Percentiles rank a stretch among this genome's conserved stretches.
These are phyloP conservation scores for Cottoperca gobio DNA, from an alignment of 2,797 vertebrate species.

Conservation along the genomic window DNA sequence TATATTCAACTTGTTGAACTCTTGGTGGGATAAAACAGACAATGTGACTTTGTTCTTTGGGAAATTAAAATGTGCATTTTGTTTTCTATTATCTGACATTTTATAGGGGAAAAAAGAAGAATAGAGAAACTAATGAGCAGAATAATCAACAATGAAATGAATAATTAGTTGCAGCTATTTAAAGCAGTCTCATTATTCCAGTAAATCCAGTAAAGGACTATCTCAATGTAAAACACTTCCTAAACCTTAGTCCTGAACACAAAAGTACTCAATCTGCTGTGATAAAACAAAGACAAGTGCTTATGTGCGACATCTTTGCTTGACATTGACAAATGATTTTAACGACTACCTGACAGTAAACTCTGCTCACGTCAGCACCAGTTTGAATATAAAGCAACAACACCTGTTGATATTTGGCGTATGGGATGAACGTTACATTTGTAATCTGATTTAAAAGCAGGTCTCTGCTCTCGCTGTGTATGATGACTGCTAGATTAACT, in stretches of 20 bases:
- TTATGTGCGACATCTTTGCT: no score
- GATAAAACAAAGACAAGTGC: not conserved
- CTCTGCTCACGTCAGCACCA: no score
- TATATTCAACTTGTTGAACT: not conserved
- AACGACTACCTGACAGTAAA: no score
- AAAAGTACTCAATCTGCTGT: not conserved
- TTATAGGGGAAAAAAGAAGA: not conserved
- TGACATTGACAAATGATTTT: no score
- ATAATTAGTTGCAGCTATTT: no score
- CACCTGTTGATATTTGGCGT: slow-evolving; percentile 15
- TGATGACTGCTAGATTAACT: slow-evolving; percentile 66
- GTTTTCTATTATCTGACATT: not conserved
- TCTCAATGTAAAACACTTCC: not conserved
- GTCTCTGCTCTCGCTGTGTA: slow-evolving; percentile 31
- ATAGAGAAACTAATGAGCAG: not conserved
- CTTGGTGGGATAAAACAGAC: not conserved
- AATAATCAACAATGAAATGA: not conserved
- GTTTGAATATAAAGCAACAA: not conserved
- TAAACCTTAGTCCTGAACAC: not conserved
- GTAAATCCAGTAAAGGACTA: not conserved
- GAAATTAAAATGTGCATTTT: not conserved
- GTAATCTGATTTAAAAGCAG: slow-evolving; percentile 37
- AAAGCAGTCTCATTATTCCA: no score
- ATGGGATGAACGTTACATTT: slow-evolving; percentile 1
- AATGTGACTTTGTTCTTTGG: not conserved